Evolutionary conservation across 1,140 invertebrate species (phyloP).

Genomic region (Goniozus legneri): DNA sequence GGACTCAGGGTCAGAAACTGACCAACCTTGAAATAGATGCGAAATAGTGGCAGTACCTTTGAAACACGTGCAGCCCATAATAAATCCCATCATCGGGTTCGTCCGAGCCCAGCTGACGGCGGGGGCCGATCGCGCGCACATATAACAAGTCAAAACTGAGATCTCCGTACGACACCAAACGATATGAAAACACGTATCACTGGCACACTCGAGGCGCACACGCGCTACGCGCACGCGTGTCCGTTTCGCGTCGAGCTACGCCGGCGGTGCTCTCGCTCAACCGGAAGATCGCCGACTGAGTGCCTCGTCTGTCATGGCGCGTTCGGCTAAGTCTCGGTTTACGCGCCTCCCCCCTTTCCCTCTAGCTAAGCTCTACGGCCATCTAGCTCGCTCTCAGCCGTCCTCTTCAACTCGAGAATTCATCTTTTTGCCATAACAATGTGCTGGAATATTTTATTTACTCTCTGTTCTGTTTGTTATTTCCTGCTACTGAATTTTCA

Average conservation of each 20-base stretch:
- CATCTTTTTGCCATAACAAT: too few relatives aligned
- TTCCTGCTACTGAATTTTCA: too few relatives aligned
- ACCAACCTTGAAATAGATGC: constrained; percentile 52
- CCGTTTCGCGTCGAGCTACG: constrained; percentile 13
- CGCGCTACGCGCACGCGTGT: constrained; percentile 11
- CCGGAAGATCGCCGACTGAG: constrained; percentile 6
- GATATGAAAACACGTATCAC: background rate
- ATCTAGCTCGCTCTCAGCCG: too few relatives aligned
- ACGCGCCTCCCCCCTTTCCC: too few relatives aligned
- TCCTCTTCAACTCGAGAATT: too few relatives aligned
- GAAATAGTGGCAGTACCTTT: constrained; percentile 64
- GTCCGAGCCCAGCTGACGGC: constrained; percentile 11
- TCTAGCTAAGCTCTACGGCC: too few relatives aligned
- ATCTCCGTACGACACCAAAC: background rate
- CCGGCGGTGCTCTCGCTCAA: constrained; percentile 11
- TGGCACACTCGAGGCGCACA: constrained; percentile 9
- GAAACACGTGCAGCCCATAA: constrained; percentile 85
- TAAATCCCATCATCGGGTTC: constrained; percentile 52
- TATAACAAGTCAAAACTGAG: too few relatives aligned
- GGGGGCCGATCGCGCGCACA: background rate
- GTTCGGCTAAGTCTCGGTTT: too few relatives aligned
- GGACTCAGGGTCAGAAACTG: background rate
- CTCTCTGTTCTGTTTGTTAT: too few relatives aligned
- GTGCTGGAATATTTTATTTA: too few relatives aligned
- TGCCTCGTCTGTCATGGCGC: background rate